These are phyloP conservation scores for Argya squamiceps DNA, from an alignment of 2,797 vertebrate species.

Conservation along the genomic window DNA sequence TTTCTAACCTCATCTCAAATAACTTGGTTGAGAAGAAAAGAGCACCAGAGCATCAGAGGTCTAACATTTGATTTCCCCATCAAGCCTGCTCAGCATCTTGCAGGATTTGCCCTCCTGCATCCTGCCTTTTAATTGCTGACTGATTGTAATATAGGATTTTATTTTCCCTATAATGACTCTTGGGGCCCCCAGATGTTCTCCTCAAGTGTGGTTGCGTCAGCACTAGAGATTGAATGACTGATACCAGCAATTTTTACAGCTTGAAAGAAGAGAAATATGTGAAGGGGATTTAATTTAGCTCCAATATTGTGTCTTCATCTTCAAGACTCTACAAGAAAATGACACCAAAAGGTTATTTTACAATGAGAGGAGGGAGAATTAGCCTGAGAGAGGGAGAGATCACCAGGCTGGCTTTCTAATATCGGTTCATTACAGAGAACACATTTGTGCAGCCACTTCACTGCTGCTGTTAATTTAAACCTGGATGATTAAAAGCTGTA, in stretches of 20 bases:
- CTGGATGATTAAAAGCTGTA: constrained; percentile 62
- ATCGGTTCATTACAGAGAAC: constrained; percentile 45
- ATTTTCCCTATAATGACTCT: constrained; percentile 73
- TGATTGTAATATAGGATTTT: constrained; percentile 72
- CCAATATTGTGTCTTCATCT: constrained; percentile 60
- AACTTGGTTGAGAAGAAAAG: background rate
- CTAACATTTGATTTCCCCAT: constrained; percentile 31
- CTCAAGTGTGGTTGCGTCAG: constrained; percentile 73
- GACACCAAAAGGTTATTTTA: constrained; percentile 58
- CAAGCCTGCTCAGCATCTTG: constrained; percentile 50
- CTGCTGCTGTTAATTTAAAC: constrained; percentile 71
- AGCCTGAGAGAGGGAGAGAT: constrained; percentile 21
- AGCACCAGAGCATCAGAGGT: background rate
- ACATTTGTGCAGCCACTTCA: constrained; percentile 6
- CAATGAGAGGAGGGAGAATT: constrained; percentile 53
- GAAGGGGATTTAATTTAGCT: constrained; percentile 69
- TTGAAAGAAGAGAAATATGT: constrained; percentile 61
- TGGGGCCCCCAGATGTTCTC: constrained; percentile 68
- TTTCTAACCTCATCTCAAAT: background rate
- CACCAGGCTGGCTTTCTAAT: constrained; percentile 54
- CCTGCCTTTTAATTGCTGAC: constrained; percentile 72
- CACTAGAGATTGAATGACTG: constrained; percentile 59
- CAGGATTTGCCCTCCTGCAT: constrained; percentile 46
- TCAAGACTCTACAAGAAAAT: constrained; percentile 62
- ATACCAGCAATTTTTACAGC: constrained; percentile 70